These are phyloP conservation scores for Pempheris klunzingeri DNA, from an alignment of 2,797 vertebrate species.

Conservation along the genomic window DNA sequence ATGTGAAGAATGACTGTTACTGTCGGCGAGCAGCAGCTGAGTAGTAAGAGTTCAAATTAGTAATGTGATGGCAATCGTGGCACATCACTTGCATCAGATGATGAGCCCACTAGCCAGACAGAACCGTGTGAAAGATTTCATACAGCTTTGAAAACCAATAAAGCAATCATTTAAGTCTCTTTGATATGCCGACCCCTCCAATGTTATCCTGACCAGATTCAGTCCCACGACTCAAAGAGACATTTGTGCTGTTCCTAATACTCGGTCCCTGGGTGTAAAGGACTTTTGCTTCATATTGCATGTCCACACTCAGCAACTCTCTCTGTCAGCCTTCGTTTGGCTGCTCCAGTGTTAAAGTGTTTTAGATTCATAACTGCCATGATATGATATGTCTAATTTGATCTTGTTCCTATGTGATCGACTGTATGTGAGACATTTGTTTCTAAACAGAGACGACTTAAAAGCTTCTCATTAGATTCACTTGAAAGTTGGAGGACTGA, in stretches of 20 bases:
- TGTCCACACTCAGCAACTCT: not conserved
- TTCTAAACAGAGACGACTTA: no score
- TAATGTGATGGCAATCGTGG: not conserved
- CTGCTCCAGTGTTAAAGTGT: not conserved
- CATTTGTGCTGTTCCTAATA: not conserved
- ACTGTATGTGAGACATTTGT: no score
- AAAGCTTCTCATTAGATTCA: no score
- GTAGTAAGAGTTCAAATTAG: not conserved
- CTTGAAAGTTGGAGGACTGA: no score
- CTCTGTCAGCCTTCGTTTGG: not conserved
- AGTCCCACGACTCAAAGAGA: not conserved
- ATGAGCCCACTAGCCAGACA: not conserved
- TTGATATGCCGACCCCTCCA: no score
- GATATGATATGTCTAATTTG: no score
- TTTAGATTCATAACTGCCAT: no score
- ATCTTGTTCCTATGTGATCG: no score
- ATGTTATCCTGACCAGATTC: not conserved
- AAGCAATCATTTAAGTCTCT: not conserved
- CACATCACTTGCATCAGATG: not conserved
- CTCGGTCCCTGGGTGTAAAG: not conserved
- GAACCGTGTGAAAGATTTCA: not conserved
- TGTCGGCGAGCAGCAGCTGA: not conserved
- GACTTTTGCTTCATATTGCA: conserved; percentile 12
- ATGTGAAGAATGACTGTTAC: not conserved
- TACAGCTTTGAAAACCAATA: not conserved